Evolutionary conservation across 2,797 vertebrate species (phyloP).

Genomic region (Sebastiscus tertius): DNA sequence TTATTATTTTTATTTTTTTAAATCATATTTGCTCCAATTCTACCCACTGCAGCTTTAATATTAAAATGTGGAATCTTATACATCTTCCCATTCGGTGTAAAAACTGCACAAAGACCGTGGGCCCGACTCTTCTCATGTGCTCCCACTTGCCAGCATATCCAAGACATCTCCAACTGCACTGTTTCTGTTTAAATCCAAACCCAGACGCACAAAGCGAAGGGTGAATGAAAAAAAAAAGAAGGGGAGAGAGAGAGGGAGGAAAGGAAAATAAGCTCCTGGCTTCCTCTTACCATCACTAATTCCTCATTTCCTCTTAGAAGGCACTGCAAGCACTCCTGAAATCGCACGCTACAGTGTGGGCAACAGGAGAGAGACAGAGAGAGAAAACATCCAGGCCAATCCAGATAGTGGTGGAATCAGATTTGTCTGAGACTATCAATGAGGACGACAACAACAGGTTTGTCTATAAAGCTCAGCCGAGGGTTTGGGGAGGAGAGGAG

Average conservation of each 20-base stretch:
- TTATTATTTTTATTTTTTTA: too few species aligned
- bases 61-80: constrained; percentile 29
- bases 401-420: constrained; percentile 56
- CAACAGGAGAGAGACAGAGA: constrained; percentile 46
- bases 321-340: constrained; percentile 72
- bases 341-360: constrained; percentile 79
- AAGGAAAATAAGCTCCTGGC: constrained; percentile 81
- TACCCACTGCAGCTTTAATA: not conserved
- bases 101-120: constrained; percentile 39
- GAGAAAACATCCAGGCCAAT: constrained; percentile 70
- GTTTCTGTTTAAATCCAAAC: constrained; percentile 72
- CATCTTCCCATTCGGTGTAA: constrained; percentile 47
- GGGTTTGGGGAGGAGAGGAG: constrained; percentile 61
- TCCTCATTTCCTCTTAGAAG: constrained; percentile 84
- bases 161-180: constrained; percentile 66
- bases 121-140: constrained; percentile 50
- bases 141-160: constrained; percentile 53
- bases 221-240: constrained; percentile 61
- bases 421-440: constrained; percentile 43
- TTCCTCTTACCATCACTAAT: constrained; percentile 84
- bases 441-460: constrained; percentile 76
- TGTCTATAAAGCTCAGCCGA: constrained; percentile 69
- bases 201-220: constrained; percentile 70
- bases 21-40: too few species aligned
- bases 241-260: constrained; percentile 53